Evolutionary conservation across 2,888 invertebrate species (phyloP).

Genomic region (Chaitophorus viminalis): DNA sequence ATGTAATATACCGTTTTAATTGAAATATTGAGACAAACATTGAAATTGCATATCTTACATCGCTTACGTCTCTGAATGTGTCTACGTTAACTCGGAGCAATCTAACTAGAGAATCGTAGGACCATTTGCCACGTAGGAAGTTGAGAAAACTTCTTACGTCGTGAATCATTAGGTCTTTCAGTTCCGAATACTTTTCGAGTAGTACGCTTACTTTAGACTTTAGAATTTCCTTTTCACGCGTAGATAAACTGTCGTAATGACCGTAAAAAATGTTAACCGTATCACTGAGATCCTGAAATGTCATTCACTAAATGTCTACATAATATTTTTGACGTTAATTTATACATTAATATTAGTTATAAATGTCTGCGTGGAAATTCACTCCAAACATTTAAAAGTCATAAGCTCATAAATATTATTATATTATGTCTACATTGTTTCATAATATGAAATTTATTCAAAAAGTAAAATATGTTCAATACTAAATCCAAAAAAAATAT

Average conservation of each 20-base stretch:
- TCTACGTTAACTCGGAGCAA: neutral
- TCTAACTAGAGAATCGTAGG: neutral
- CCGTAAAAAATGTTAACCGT: no score
- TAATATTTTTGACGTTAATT: no score
- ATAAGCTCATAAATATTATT: no score
- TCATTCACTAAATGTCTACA: no score
- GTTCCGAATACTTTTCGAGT: neutral
- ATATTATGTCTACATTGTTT: no score
- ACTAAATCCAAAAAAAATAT: no score
- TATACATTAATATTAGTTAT: no score
- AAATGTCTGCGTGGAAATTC: no score
- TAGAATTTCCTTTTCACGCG: neutral
- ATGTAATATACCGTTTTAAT: neutral
- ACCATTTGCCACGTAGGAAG: neutral
- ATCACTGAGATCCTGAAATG: no score
- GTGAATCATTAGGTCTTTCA: slow-evolving; percentile 10
- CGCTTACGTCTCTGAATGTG: neutral
- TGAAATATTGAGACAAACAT: neutral
- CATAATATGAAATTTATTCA: no score
- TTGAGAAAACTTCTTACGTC: neutral
- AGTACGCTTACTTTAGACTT: neutral
- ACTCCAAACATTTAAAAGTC: no score
- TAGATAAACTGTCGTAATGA: neutral
- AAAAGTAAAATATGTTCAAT: no score
- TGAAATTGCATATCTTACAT: neutral